A percentile compares a stretch with the other conserved stretches of the same genome.
phyloP scores from a whole-genome alignment of 2,113 vertebrate species.

The Choloepus hoffmanni region DNA sequence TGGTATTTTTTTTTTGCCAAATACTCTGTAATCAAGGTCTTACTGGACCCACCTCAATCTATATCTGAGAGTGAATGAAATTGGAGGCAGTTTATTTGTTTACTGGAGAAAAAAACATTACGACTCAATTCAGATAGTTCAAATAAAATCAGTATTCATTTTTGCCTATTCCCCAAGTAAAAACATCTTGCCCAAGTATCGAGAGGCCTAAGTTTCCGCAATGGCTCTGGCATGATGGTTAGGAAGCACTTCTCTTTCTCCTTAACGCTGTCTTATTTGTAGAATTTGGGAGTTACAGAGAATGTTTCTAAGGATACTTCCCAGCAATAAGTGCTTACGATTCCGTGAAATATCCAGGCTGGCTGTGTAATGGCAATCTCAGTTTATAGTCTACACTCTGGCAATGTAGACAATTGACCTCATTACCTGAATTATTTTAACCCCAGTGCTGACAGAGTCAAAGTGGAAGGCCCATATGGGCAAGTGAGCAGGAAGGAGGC shows the following conservation, averaged over 20 bases:
- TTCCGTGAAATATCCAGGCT: slow-evolving; percentile 21
- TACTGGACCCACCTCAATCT: not conserved
- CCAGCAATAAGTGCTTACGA: not conserved
- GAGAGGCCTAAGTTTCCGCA: not conserved
- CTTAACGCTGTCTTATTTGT: not conserved
- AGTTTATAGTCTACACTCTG: not conserved
- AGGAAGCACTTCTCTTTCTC: not conserved
- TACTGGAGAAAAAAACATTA: not conserved
- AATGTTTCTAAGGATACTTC: not conserved
- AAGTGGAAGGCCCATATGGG: not conserved
- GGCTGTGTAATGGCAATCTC: not conserved
- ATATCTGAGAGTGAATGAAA: not conserved
- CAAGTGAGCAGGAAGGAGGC: not conserved
- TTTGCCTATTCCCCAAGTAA: not conserved
- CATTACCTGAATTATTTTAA: slow-evolving; percentile 38
- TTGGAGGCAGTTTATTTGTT: not conserved
- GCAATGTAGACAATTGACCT: not conserved
- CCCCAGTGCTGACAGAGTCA: not conserved
- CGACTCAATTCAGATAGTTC: not conserved
- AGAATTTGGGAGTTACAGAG: not conserved
- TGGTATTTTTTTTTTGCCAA: not conserved
- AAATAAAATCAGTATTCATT: not conserved
- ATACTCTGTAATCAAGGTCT: not conserved
- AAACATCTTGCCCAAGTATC: not conserved
- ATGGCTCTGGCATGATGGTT: not conserved